A percentile compares a stretch with the other conserved stretches of the same genome.
Conservation (phyloP, 1,140 invertebrate species). For the Megalonaias nervosa region DNA sequence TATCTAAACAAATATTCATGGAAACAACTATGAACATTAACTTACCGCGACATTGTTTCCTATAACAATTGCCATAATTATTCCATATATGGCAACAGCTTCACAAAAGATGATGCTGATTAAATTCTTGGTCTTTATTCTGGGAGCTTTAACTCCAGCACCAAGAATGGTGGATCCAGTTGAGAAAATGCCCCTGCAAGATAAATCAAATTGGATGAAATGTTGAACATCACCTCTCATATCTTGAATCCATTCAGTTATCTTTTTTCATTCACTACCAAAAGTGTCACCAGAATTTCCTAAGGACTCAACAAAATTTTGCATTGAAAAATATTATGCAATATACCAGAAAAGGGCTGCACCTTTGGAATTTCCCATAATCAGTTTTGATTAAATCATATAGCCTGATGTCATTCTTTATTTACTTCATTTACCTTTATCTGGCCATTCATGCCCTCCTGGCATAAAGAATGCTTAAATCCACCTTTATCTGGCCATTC, state of each 20-base stretch:
- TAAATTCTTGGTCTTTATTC: constrained; percentile 99
- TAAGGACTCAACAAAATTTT: not conserved
- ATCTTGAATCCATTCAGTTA: too few relatives aligned
- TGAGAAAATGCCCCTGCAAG: constrained; percentile 90
- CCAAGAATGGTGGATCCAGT: constrained; percentile 97
- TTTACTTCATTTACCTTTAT: too few relatives aligned
- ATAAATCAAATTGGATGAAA: not conserved
- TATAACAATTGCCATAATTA: constrained; percentile 97
- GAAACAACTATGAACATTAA: not conserved
- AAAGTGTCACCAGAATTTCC: not conserved
- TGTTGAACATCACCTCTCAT: too few relatives aligned
- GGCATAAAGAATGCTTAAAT: too few relatives aligned
- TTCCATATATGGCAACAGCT: constrained; percentile 98
- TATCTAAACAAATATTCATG: too few relatives aligned
- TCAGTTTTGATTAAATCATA: too few relatives aligned
- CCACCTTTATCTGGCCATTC: too few relatives aligned
- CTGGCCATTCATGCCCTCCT: too few relatives aligned
- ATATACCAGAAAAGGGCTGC: not conserved
- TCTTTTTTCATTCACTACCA: too few relatives aligned
- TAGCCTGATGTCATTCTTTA: too few relatives aligned
- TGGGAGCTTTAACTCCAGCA: constrained; percentile 97
- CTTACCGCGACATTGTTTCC: constrained; percentile 84
- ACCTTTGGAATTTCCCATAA: too few relatives aligned
- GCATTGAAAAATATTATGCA: not conserved
- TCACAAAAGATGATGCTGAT: constrained; percentile 99